Base-by-base conservation (phyloP, 2,113 vertebrate species). In the Colius striatus region DNA sequence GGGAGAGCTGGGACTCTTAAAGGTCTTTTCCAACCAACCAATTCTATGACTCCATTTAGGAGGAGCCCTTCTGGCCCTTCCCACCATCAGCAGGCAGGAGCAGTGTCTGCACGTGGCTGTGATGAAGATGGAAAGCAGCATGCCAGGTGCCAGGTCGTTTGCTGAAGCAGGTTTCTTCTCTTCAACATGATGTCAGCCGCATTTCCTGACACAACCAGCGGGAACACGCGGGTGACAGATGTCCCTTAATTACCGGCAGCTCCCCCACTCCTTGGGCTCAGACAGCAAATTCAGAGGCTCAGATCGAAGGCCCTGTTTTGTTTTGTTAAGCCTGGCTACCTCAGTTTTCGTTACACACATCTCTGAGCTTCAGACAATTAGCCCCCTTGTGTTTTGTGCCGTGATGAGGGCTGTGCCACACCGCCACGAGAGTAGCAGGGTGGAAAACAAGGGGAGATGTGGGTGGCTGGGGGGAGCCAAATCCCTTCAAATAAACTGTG, bases 121-220 rank as follows among this genome's bases (percentile, higher is more conserved):
- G 38, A 25, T 72, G 94, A 66, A n/a, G 84, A 65, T 87, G 91
- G 74, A 9, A 45, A 10, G 73, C 95, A 74, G 80, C 47, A 1
- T 5, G 70, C 84, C 81, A 80, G 71, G 68, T 30, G 74, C 84
- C 81, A 80, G 71, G 68, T 30, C n/a, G 1, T 73, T 90, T 83
- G 84, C 91, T 25, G 1, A 34, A 88, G 93, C 95, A 97, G 93
- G 71, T 93, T 93, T 93, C 90, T 77, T 30, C 72, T 36, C 63
- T 34, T 92, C 47, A 11, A 11, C 94, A 78, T 95, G 48, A 63
- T 91, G 79, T 95, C 94, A 96, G 94, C 80, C 23, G 62, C 92
- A 50, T 88, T 95, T 95, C 95, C 96, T 97, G 95, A 88, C 95
- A n/a, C 47, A 34, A 85, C 43, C 95, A 97, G 96, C 96, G 11